Evolutionary conservation across 1,140 invertebrate genomes (phyloP), one percentile per base, ranked within the genome.

Genomic region (Aradophagus sp.): DNA sequence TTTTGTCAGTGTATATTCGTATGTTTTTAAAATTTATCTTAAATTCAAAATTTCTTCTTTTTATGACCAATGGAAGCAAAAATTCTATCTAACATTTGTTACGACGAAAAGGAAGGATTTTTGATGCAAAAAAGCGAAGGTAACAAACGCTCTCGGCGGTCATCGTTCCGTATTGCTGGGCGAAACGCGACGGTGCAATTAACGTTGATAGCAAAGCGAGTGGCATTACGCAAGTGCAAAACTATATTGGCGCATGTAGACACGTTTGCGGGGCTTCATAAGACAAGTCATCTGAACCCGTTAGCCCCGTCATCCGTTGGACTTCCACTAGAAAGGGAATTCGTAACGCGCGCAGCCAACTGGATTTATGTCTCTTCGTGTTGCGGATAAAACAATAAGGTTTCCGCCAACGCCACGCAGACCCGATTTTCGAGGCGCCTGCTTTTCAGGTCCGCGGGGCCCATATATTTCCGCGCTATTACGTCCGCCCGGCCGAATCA

Each of bases 261-360:
- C 66, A 41, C 56, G 19, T 56, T 70, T 70, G 58, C 17, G 16
- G 32, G 69, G 73, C 72, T 79, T 81, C 76, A 73, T 77, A 76
- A 80, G 77, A 75, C 76, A 81, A 81, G 74, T 79, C 75, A 78
- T 79, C 71, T 77, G 74, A 80, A 78, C 68, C 72, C 75, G 70
- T 80, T 76, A 77, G 66, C 65, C 56, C 62, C 71, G 73, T 77
- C 71, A 75, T 80, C 76, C 69, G 58, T 77, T 61, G 68, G 70
- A 77, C 71, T 76, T 77, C 72, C 55, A 74, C 31, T 27, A 55
- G 35, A 68, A 73, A 39, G 41, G 53, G 36, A 55, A 52, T 70
- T 62, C 47, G 47, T 63, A 63, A 59, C 67, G 63, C 67, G 62
- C 68, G 74, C 32, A 55, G 41, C 41, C 65, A 44, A 56, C 48